Base-by-base conservation (phyloP, 2,797 vertebrate species). In the Micromesistius poutassou region DNA sequence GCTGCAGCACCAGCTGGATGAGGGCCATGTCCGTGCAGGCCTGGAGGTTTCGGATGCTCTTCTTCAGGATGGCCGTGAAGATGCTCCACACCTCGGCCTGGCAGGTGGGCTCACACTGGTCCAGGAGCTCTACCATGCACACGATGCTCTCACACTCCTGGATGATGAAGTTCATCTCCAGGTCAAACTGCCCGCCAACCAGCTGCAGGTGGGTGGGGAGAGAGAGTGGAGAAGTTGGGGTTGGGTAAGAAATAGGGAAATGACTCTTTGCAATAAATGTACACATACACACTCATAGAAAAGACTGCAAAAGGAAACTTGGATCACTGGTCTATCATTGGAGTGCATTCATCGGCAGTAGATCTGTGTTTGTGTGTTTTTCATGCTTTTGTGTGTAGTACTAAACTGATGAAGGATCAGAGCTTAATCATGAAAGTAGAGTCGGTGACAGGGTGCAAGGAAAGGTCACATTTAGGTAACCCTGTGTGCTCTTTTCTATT, bases 161-260 rank as follows among this genome's bases (percentile, higher is more conserved):
- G 87, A 99, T 99, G 89, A 99, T 97, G 82, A 99, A 99, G 94
- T 99, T 99, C 96, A 98, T 97, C 92, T 99, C 98, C 88, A 98
- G 93, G 93, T 99, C 98, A 92, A 99, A 99, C 72, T 96, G 96
- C 33, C 98, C 96, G 0, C 97, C 97, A 0, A 99, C 97, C 75
- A 99, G 91, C 98, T 99, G 92, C 79, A 86, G 14, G 82, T 31
- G 40, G 70, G 46, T 19, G 3, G 19, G 13, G 2, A 36, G 2
- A 35, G n/a, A 31, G 38, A 31, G 31, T 19, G 1, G 0, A n/a
- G 14, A 5, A 12, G 46, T 19, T 5, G 82, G 31, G 46, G 46
- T 19, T 5, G 4, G 25, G 16, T 0, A 36, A 1, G 2, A 0
- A 30, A 28, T 71, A 66, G 19, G 55, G n/a, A 6, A 62, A 62